Evolutionary conservation across 2,113 vertebrate species (phyloP), one percentile per base, ranked within the genome.

Genomic region (Podarcis raffonei): DNA sequence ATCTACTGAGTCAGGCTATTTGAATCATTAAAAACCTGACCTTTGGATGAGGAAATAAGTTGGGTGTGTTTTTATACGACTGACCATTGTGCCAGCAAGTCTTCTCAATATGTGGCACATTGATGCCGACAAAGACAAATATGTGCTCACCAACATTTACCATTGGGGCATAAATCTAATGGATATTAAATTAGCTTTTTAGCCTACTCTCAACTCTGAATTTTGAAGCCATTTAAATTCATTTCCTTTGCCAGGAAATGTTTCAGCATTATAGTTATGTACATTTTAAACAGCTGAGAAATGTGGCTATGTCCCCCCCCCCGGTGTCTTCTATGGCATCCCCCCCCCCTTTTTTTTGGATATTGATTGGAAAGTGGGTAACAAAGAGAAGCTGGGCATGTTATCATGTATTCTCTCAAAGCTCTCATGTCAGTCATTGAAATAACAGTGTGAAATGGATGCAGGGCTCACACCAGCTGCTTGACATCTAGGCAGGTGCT

Each of bases 401-500:
- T 94, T 93, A 94, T 86, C 75, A 71, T 83, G 87, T 87, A 92
- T 90, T 86, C 88, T 95, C 93, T 94, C 85, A 90, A 78, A 92
- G 83, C 89, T 95, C 92, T 92, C 74, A 42, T 96, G 92, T 95
- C 94, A 91, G 65, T 96, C 1, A 1, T 20, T 39, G 57, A 89
- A 94, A 92, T 93, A 96, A 89, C 89, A 94, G 77, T 83, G 93
- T 81, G 85, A 84, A 95, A 83, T 39, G 71, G 91, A 94, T 95
- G 90, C 95, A 96, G 92, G 90, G 13, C 89, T 95, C 91, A 78
- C 89, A 94, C 94, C 94, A 93, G 95, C 94, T 95, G 90, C 91
- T 89, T 96, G 95, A 95, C 96, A 94, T 96, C 89, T 91, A 93
- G 94, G 95, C 94, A 96, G 94, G 94, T 96, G 95, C 94, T 90